Conservation (phyloP, 2,113 vertebrate genomes). For the Coreoperca whiteheadi region DNA sequence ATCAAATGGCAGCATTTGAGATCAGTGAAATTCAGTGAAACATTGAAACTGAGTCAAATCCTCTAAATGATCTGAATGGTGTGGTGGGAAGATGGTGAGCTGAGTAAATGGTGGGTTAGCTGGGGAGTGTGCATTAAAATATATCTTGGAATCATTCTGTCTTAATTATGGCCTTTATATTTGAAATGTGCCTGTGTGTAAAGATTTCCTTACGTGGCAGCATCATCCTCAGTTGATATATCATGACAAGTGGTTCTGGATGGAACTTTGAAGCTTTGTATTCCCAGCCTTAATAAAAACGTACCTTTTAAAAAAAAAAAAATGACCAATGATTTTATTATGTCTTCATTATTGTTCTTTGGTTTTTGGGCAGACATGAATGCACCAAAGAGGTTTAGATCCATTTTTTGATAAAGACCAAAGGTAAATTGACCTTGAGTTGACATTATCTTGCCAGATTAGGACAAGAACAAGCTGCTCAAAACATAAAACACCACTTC, state of each 20-base stretch:
- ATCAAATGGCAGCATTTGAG: conserved; percentile 29
- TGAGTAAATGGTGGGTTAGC: not conserved
- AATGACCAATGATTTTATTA: not conserved
- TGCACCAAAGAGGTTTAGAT: too few relatives aligned
- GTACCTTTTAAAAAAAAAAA: too few relatives aligned
- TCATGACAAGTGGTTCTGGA: not conserved
- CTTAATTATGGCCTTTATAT: not conserved
- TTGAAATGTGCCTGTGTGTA: not conserved
- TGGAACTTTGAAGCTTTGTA: not conserved
- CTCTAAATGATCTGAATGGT: not conserved
- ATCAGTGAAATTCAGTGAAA: not conserved
- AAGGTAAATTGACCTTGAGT: too few relatives aligned
- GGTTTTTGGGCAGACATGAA: too few relatives aligned
- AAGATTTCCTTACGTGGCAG: not conserved
- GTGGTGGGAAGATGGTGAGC: not conserved
- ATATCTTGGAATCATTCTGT: not conserved
- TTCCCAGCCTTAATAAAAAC: not conserved
- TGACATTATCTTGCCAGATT: too few relatives aligned
- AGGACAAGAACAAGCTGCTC: too few relatives aligned
- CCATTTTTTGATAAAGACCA: too few relatives aligned
- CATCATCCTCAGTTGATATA: not conserved
- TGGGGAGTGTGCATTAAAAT: not conserved
- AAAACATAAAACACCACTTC: too few relatives aligned
- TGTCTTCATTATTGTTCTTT: not conserved
- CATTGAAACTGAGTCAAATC: conserved; percentile 17